Base-by-base conservation (phyloP, 2,113 vertebrate species). In the Phalacrocorax brasilianus region DNA sequence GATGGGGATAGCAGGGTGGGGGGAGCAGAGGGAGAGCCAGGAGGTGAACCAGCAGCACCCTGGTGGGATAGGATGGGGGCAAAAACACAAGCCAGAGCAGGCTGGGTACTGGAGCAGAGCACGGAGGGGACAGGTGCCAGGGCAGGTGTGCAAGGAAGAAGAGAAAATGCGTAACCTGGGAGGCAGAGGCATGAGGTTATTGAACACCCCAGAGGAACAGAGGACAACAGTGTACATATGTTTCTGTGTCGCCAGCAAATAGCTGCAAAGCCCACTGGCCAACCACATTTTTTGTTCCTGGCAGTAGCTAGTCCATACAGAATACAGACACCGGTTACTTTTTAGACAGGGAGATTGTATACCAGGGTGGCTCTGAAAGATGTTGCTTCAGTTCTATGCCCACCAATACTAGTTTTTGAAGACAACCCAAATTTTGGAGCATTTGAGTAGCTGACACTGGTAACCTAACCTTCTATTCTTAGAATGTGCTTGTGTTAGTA, bases 181-280 rank as follows among this genome's bases (percentile, higher is more conserved):
- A 93, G 73, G 15, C 40, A 77, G 73, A 61, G 13, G 28, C 32
- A 16, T 0, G 0, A 50, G 28, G 33, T 11, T 22, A 7, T 1
- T 42, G n/a, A 82, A 27, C 44, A 61, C 8, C 9, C n/a, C 49
- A 24, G 76, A 73, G 16, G 17, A 83, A 12, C 1, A 3, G 40
- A 83, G 40, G n/a, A 55, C 28, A 45, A 30, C 0, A 5, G 1
- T 2, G 2, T 22, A 22, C 1, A 2, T 53, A 24, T 30, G 5
- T 81, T 81, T 56, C 33, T 85, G n/a, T 79, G n/a, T 52, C 78
- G 42, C 26, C 26, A 44, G 18, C 24, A 87, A 75, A 55, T 42
- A 4, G 26, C 55, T 85, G 44, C 26, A 59, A 58, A 68, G 14
- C 21, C 28, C 23, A 7, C 4, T 53, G 9, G 33, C 21, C 6